Evolutionary conservation across 2,888 invertebrate genomes (phyloP).

Genomic region (Drosophila mettleri): DNA sequence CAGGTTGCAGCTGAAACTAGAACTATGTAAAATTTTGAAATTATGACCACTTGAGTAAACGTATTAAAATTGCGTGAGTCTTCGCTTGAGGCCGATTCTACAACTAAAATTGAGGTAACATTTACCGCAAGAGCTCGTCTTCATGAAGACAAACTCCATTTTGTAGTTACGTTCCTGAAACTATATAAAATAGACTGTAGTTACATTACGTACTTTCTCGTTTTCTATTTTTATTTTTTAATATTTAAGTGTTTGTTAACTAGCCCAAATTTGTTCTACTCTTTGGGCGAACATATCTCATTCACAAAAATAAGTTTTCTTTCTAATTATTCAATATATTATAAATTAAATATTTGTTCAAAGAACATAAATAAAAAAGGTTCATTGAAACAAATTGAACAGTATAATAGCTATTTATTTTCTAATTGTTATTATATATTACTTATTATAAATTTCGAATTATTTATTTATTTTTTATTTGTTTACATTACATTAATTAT

Average conservation of each 20-base stretch:
- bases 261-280: too few species aligned
- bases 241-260: too few species aligned
- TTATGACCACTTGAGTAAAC: constrained; percentile 17
- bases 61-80: constrained; percentile 28
- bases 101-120: constrained; percentile 3
- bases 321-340: too few species aligned
- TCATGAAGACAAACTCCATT: constrained; percentile 2
- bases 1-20: constrained; percentile 56
- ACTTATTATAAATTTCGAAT: not conserved
- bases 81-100: not conserved
- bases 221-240: too few species aligned
- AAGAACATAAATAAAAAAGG: too few species aligned
- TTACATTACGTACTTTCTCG: too few species aligned
- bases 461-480: not conserved
- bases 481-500: not conserved
- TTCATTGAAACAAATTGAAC: too few species aligned
- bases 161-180: not conserved
- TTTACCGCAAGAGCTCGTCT: not conserved
- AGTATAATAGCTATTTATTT: not conserved
- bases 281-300: too few species aligned
- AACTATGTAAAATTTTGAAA: constrained; percentile 40
- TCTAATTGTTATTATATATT: not conserved
- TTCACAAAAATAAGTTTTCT: too few species aligned
- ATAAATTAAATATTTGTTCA: too few species aligned
- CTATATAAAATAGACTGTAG: too few species aligned